Conservation (phyloP, 2,888 invertebrate species). For the Megaustenia siamemsis region DNA sequence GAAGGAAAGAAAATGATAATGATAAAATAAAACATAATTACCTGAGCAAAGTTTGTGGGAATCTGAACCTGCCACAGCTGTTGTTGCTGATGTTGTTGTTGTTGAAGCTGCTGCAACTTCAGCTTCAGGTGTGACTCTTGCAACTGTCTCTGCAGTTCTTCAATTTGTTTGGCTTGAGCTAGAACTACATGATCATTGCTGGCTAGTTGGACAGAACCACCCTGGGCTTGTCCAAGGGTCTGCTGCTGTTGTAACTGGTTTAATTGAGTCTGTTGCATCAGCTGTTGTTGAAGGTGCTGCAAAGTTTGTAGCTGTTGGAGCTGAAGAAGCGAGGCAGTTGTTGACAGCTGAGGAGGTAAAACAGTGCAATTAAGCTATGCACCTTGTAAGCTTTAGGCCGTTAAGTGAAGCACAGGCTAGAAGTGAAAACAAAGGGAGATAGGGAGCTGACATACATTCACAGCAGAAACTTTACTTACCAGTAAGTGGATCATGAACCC, state of each 20-base stretch:
- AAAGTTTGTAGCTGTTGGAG: constrained; percentile 57
- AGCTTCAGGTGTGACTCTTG: constrained; percentile 74
- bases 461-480: too few species aligned
- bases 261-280: constrained; percentile 79
- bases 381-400: too few species aligned
- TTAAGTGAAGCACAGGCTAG: too few species aligned
- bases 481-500: too few species aligned
- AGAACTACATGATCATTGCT: constrained; percentile 72
- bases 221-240: constrained; percentile 54
- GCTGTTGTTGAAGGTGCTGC: constrained; percentile 61
- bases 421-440: too few species aligned
- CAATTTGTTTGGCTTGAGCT: constrained; percentile 92
- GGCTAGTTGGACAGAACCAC: constrained; percentile 54
- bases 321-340: constrained; percentile 54
- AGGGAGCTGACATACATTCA: too few species aligned
- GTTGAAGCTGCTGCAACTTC: constrained; percentile 62
- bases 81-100: constrained; percentile 82
- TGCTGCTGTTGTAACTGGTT: constrained; percentile 66
- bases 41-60: constrained; percentile 55
- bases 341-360: constrained; percentile 45
- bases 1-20: too few species aligned
- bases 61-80: constrained; percentile 49
- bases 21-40: constrained; percentile 14
- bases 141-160: constrained; percentile 88
- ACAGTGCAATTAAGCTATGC: neutral